Percentiles rank a stretch among this genome's conserved stretches.
phyloP scores from a whole-genome alignment of 2,797 vertebrate genomes.

The Melanotaenia trifasciata region DNA sequence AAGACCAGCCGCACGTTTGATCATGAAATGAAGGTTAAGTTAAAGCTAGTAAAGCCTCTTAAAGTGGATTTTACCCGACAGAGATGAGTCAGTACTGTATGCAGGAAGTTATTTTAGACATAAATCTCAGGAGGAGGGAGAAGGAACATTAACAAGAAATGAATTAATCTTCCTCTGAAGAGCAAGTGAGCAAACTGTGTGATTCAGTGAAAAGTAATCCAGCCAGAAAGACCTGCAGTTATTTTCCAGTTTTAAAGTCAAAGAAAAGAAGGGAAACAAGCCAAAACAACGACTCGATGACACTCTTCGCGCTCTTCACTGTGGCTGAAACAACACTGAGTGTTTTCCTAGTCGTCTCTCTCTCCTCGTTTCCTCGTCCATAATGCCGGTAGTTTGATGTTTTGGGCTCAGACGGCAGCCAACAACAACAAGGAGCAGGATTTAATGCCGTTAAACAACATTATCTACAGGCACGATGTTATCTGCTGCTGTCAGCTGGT shows the following conservation, averaged over 20 bases:
- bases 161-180: not conserved
- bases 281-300: not conserved
- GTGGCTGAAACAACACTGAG: slow-evolving; percentile 44
- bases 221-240: not conserved
- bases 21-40: not conserved
- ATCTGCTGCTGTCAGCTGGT: slow-evolving; percentile 30
- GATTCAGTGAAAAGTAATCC: not conserved
- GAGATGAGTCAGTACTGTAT: not conserved
- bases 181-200: not conserved
- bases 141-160: not conserved
- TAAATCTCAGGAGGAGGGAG: not conserved
- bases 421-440: slow-evolving; percentile 33
- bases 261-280: not conserved
- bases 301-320: not conserved
- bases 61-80: not conserved
- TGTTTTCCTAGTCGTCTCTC: slow-evolving; percentile 41
- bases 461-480: slow-evolving; percentile 26
- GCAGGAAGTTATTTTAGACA: not conserved
- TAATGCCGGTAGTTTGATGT: slow-evolving; percentile 23
- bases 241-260: not conserved
- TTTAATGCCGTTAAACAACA: slow-evolving; percentile 5
- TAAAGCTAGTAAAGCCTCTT: not conserved
- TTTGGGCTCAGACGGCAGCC: slow-evolving; percentile 2
- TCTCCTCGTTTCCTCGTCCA: slow-evolving; percentile 17
- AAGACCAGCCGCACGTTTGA: not conserved